Percentiles rank a stretch among this genome's conserved stretches.
These are phyloP conservation scores for Glandiceps talaboti DNA, from an alignment of 53 echinoderm and acorn worm species.

Conservation along the genomic window DNA sequence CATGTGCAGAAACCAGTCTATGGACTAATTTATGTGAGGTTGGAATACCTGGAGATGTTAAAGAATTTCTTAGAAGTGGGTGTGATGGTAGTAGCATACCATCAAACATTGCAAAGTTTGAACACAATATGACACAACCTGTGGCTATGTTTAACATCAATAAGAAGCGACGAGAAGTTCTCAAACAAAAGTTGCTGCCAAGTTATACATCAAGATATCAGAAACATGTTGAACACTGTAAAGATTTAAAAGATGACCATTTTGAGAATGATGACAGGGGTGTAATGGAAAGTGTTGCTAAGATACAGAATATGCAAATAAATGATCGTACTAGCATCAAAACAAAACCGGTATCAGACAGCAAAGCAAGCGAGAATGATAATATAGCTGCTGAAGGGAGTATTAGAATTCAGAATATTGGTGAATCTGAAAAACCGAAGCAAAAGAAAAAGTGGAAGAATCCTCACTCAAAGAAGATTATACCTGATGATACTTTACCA, in stretches of 20 bases:
- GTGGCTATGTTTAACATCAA: conserved; percentile 19
- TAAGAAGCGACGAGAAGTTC: conserved; percentile 1
- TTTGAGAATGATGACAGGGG: neutral
- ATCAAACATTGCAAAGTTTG: conserved; percentile 19
- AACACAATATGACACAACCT: conserved; percentile 29
- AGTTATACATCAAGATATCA: neutral
- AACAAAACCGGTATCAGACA: neutral
- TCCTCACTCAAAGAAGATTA: neutral
- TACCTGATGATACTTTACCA: conserved; percentile 2
- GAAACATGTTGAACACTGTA: too few species aligned
- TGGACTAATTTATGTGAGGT: conserved; percentile 87
- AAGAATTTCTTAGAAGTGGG: conserved; percentile 4
- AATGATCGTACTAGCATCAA: neutral
- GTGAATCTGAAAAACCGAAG: neutral
- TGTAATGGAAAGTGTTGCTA: neutral
- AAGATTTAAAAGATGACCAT: neutral
- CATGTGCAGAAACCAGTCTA: conserved; percentile 49
- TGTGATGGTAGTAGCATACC: conserved; percentile 8
- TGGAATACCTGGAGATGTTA: conserved; percentile 26
- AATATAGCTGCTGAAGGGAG: neutral
- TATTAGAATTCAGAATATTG: neutral
- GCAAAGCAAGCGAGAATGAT: neutral
- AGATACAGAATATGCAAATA: neutral
- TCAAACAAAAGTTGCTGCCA: neutral
- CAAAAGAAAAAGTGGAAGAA: neutral